Conservation (phyloP, 2,797 vertebrate genomes). For the Thripadectes ignobilis region DNA sequence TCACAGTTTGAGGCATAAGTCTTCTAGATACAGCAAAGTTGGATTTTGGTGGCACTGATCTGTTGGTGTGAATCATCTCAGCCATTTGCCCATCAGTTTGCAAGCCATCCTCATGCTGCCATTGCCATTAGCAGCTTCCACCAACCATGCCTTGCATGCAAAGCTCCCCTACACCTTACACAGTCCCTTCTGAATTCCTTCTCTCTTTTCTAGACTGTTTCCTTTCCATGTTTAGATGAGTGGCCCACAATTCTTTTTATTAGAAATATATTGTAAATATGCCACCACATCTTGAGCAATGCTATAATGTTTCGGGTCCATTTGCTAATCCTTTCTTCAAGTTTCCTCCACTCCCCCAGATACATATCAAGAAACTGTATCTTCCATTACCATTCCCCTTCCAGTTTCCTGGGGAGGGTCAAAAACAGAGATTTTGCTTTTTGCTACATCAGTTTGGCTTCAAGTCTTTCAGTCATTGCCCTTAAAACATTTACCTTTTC, state of each 20-base stretch:
- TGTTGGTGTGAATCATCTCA: not conserved
- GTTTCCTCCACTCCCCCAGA: not conserved
- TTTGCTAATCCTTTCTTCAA: not conserved
- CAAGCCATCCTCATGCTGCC: not conserved
- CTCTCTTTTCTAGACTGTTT: not conserved
- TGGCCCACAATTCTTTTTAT: not conserved
- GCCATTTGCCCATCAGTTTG: not conserved
- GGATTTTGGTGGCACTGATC: not conserved
- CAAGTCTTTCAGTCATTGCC: not conserved
- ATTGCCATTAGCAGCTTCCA: not conserved
- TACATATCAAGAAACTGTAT: not conserved
- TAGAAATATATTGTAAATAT: not conserved
- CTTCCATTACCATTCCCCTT: not conserved
- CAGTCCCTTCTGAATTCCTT: not conserved
- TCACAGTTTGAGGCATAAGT: not conserved
- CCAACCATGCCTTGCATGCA: not conserved
- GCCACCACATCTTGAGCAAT: not conserved
- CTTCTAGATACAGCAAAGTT: not conserved
- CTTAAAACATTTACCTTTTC: not conserved
- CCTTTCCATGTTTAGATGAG: not conserved
- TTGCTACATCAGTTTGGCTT: not conserved
- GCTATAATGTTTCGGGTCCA: accelerated
- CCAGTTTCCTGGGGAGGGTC: not conserved
- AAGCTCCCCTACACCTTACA: not conserved
- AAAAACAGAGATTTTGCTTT: not conserved